Evolutionary conservation across 2,888 invertebrate species (phyloP).

Genomic region (Atherix ibis): DNA sequence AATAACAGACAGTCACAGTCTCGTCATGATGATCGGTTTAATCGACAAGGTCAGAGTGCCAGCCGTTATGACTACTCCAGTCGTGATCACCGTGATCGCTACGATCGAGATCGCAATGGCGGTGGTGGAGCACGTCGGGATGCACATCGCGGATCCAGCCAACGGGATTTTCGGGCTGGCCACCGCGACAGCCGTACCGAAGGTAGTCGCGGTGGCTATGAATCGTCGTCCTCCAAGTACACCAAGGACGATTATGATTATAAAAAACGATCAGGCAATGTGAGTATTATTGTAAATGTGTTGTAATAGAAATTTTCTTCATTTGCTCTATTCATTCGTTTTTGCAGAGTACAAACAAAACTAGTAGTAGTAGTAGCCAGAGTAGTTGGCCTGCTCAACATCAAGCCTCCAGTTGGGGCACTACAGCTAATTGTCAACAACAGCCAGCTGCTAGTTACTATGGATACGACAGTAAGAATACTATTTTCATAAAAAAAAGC

Average conservation of each 20-base stretch:
- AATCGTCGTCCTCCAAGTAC: constrained; percentile 26
- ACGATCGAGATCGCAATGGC: constrained; percentile 21
- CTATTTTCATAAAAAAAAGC: too few species aligned
- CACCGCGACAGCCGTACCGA: constrained; percentile 33
- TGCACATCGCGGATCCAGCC: constrained; percentile 24
- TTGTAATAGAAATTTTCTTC: constrained; percentile 4
- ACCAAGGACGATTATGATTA: constrained; percentile 20
- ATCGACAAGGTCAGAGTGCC: constrained; percentile 21
- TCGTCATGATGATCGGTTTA: constrained; percentile 23
- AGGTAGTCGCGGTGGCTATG: constrained; percentile 35
- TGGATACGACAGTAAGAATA: too few species aligned
- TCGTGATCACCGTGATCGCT: constrained; percentile 16
- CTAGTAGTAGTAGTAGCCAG: constrained; percentile 9
- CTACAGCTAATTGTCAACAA: constrained; percentile 12
- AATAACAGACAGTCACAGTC: constrained; percentile 22
- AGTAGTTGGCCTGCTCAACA: constrained; percentile 12
- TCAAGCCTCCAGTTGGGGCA: constrained; percentile 12
- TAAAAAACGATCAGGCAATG: constrained; percentile 8
- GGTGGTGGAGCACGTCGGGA: constrained; percentile 20
- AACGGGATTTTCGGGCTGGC: constrained; percentile 35
- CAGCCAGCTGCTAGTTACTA: too few species aligned
- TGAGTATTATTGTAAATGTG: constrained; percentile 4
- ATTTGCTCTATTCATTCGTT: too few species aligned
- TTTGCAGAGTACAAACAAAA: constrained; percentile 12
- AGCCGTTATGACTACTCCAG: constrained; percentile 25